Percentiles rank a stretch among this genome's conserved stretches.
phyloP scores from a whole-genome alignment of 2,113 vertebrate species.

The Erythrolamprus reginae region DNA sequence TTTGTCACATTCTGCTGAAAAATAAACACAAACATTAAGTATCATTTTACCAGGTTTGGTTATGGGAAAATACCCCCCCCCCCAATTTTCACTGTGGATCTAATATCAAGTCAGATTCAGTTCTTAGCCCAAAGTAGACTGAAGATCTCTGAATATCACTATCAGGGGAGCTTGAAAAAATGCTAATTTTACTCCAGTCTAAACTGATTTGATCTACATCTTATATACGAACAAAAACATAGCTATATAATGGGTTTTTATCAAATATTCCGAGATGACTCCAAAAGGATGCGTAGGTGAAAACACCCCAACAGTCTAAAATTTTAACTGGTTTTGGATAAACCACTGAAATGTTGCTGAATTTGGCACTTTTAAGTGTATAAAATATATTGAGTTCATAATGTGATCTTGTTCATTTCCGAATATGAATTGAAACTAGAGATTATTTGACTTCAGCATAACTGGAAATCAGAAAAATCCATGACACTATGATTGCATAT shows the following conservation, averaged over 20 bases:
- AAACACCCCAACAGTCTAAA: not conserved
- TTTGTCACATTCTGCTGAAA: not conserved
- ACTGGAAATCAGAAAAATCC: not conserved
- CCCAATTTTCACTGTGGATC: not conserved
- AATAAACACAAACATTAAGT: not conserved
- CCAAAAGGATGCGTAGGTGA: not conserved
- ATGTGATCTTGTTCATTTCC: not conserved
- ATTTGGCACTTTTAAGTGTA: not conserved
- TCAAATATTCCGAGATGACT: not conserved
- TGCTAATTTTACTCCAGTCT: not conserved
- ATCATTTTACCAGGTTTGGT: not conserved
- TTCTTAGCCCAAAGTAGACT: not conserved
- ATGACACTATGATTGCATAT: not conserved
- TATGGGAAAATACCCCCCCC: not conserved
- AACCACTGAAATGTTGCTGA: not conserved
- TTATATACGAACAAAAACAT: not conserved
- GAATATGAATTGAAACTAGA: not conserved
- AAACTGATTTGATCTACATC: not conserved
- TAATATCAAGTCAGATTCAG: not conserved
- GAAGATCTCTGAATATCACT: not conserved
- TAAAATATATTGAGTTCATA: not conserved
- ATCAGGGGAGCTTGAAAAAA: not conserved
- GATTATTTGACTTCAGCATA: not conserved
- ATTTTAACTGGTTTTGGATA: not conserved
- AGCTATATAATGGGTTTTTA: not conserved